Conservation (phyloP, 2,888 invertebrate genomes). For the Papilio elwesi region DNA sequence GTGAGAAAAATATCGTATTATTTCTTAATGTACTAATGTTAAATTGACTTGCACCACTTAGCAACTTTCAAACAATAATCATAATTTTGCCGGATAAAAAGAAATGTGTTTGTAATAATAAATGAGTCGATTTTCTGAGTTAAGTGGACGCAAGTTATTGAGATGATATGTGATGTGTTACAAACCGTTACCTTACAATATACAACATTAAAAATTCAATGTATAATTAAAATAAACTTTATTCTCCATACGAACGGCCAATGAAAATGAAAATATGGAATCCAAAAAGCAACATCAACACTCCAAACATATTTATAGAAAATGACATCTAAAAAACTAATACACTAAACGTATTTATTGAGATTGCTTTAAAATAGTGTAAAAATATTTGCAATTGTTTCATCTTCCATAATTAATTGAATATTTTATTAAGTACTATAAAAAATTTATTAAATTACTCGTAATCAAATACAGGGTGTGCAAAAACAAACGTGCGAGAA, state of each 20-base stretch:
- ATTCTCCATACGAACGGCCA: neutral
- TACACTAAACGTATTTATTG: conserved; percentile 5
- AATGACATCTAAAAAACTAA: neutral
- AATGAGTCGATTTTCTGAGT: too few relatives aligned
- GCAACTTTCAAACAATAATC: too few relatives aligned
- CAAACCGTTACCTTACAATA: too few relatives aligned
- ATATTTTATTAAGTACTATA: conserved; percentile 23
- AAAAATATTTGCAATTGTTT: neutral
- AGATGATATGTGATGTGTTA: too few relatives aligned
- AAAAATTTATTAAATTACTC: conserved; percentile 19
- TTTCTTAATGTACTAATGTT: too few relatives aligned
- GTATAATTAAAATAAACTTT: too few relatives aligned
- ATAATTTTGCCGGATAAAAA: too few relatives aligned
- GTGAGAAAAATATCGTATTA: too few relatives aligned
- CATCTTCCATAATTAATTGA: neutral
- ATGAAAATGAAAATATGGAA: neutral
- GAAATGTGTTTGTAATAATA: too few relatives aligned
- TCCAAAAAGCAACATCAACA: conserved; percentile 6
- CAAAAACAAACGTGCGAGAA: conserved; percentile 49
- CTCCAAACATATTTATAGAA: conserved; percentile 23
- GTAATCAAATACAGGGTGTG: conserved; percentile 24
- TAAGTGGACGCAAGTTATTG: too few relatives aligned
- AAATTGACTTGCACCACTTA: too few relatives aligned
- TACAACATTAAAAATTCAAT: too few relatives aligned
- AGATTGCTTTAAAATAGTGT: conserved; percentile 12